Conservation (phyloP, 1,140 invertebrate genomes). For the Centruroides sculpturatus region DNA sequence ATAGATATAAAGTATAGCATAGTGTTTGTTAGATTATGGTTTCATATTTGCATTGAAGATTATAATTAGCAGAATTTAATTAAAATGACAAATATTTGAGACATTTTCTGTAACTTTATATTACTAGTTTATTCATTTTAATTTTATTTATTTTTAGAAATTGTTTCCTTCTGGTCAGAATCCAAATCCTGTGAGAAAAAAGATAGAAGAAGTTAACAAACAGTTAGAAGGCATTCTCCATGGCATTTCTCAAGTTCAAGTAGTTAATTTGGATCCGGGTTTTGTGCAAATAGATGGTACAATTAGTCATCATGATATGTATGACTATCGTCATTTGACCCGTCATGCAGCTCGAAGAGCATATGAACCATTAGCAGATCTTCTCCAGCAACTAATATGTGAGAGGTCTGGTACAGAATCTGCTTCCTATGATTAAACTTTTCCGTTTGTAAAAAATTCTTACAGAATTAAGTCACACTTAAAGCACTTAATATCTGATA, state of each 20-base stretch:
- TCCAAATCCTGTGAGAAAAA: conserved; percentile 59
- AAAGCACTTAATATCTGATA: no score
- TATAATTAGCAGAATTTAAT: background rate
- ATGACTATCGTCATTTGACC: conserved; percentile 73
- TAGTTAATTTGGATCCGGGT: conserved; percentile 55
- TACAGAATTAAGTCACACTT: no score
- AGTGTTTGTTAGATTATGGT: no score
- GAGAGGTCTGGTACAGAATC: conserved; percentile 1
- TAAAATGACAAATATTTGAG: background rate
- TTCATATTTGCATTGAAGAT: background rate
- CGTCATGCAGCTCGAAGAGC: conserved; percentile 65
- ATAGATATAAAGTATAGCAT: no score
- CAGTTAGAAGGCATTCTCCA: conserved; percentile 45
- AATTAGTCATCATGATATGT: conserved; percentile 73
- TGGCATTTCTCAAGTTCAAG: conserved; percentile 43
- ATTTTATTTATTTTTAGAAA: conserved; percentile 41
- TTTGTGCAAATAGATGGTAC: conserved; percentile 58
- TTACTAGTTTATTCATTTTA: background rate
- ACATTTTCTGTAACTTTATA: no score
- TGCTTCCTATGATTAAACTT: no score
- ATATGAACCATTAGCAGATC: conserved; percentile 53
- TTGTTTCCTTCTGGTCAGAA: conserved; percentile 66
- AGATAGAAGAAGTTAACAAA: conserved; percentile 56
- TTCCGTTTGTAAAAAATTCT: no score
- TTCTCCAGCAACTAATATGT: conserved; percentile 8